A percentile compares a stretch with the other conserved stretches of the same genome.
These are phyloP conservation scores for Hydractinia symbiolongicarpus DNA, from an alignment of 30 jellyfish, hydroid and myxozoan genomes.

Conservation along the genomic window DNA sequence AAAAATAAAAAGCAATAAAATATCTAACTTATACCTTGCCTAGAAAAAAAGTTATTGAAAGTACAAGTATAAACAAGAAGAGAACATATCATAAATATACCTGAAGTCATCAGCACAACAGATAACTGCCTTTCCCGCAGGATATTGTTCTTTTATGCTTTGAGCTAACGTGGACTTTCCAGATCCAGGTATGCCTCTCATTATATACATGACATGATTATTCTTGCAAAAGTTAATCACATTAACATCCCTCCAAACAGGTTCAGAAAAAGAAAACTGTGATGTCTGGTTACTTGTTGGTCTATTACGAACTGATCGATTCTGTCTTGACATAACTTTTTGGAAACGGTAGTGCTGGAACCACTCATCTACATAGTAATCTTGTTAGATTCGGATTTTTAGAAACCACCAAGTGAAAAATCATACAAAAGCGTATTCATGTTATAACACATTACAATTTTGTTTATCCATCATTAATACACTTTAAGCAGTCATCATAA, in stretches of 20 bases:
- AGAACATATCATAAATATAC: not conserved
- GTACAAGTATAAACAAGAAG: not conserved
- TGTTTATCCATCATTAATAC: no score
- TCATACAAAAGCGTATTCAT: no score
- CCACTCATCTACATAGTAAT: no score
- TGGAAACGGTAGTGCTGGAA: no score
- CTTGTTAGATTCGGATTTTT: no score
- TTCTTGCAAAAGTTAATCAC: conserved; percentile 30
- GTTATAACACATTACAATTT: no score
- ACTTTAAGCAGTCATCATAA: no score
- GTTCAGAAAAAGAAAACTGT: no score
- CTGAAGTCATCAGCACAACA: conserved; percentile 60
- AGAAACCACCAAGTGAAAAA: no score
- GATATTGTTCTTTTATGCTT: not conserved
- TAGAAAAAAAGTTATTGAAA: not conserved
- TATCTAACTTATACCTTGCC: not conserved
- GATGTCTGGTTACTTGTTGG: no score
- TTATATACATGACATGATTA: conserved; percentile 35
- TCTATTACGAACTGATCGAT: no score
- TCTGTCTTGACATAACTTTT: no score
- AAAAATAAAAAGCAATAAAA: not conserved
- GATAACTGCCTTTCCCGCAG: conserved; percentile 19
- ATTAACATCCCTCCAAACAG: conserved; percentile 4
- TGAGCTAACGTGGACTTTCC: conserved; percentile 46
- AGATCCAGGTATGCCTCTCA: conserved; percentile 63